Evolutionary conservation across 2,888 invertebrate species (phyloP).

Genomic region (Cheilosia grossa): DNA sequence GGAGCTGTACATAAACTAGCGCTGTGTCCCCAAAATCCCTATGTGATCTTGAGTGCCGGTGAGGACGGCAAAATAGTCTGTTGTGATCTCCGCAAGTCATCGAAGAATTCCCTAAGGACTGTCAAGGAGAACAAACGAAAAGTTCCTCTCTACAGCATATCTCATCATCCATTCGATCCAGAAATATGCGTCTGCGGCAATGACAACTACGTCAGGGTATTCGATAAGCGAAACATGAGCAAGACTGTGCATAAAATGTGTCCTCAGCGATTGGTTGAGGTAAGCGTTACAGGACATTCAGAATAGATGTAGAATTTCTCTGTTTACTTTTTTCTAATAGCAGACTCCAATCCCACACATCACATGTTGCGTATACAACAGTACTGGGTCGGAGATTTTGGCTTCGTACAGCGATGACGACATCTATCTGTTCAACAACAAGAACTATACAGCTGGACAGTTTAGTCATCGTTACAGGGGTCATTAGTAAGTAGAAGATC

Average conservation of each 20-base stretch:
- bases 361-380: constrained; percentile 95
- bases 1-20: constrained; percentile 94
- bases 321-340: constrained; percentile 67
- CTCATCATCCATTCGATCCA: constrained; percentile 91
- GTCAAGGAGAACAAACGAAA: constrained; percentile 85
- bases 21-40: constrained; percentile 89
- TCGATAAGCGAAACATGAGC: constrained; percentile 87
- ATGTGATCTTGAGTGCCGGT: constrained; percentile 92
- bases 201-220: constrained; percentile 90
- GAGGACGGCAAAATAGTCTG: constrained; percentile 93
- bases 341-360: constrained; percentile 85
- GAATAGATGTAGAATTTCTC: neutral
- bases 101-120: constrained; percentile 83
- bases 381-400: constrained; percentile 94
- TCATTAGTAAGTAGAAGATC: constrained; percentile 83
- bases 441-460: constrained; percentile 83
- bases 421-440: constrained; percentile 93
- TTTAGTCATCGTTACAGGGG: constrained; percentile 86
- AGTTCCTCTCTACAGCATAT: constrained; percentile 94
- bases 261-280: constrained; percentile 83
- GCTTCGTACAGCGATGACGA: constrained; percentile 97
- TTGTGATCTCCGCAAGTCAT: constrained; percentile 89
- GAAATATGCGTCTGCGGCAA: constrained; percentile 94
- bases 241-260: constrained; percentile 86
- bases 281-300: constrained; percentile 58